Base-by-base conservation (phyloP, 2,113 vertebrate species). In the Xyrauchen texanus region DNA sequence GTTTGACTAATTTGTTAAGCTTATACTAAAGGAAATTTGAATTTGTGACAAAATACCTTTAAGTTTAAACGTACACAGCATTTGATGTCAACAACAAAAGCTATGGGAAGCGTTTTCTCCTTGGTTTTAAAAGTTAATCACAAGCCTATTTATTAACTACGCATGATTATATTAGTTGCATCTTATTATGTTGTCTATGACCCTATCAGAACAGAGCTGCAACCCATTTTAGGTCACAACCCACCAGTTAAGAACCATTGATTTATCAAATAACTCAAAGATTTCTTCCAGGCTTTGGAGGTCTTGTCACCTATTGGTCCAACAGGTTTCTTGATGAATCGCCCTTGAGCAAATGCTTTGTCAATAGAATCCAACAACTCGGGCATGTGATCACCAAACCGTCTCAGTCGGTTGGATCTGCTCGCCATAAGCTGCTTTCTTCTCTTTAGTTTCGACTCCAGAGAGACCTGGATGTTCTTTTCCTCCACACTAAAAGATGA, bases 351-450 rank as follows among this genome's bases (percentile, higher is more conserved):
- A 46, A 89, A 16, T 34, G 94, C 91, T 42, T 62, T 83, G 82
- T 95, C 89, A 77, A 96, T 73, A 68, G 89, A 92, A 58, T 94
- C 89, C 85, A 95, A 87, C 82, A 96, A 89, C 52, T 89, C 85
- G 70, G 95, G 95, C 16, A 94, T 66, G 8, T 89, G 69, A 13
- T 86, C 77, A 21, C 94, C 95, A 90, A 94, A 96, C 79, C 93
- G 91, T 87, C 91, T 94, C 21, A 96, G 86, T 57, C 83, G 81
- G 75, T 96, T 88, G 55, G 93, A 95, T 88, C 91, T 93, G 89
- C 93, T 94, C 0, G 93, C 94, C 82, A 89, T 92, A 52, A 96
- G 57, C n/a, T 94, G 91, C 85, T 91, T 94, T 64, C 92, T 83
- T 51, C 93, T 81, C 69, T 84, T 87, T n/a, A 70, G 15, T 68